Conservation (phyloP, 2,113 vertebrate species). For the Oreochromis niloticus region DNA sequence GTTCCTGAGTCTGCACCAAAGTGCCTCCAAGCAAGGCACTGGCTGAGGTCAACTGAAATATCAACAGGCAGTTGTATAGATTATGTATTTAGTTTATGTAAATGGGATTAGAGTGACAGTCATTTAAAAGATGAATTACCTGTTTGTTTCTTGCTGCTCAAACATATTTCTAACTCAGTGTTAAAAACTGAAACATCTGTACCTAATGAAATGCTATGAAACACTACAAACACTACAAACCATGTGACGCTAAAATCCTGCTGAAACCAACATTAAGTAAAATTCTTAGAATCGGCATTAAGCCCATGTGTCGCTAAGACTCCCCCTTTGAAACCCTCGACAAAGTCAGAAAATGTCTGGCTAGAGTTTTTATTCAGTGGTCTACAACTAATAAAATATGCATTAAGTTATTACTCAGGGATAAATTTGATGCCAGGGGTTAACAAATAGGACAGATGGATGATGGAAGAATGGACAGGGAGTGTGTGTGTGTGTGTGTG, state of each 20-base stretch:
- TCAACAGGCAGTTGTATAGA: background rate
- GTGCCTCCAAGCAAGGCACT: conserved; percentile 5
- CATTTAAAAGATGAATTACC: background rate
- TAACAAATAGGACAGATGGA: background rate
- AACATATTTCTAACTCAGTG: background rate
- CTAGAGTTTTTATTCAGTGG: background rate
- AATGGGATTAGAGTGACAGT: background rate
- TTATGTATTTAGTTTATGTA: background rate
- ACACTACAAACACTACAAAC: background rate
- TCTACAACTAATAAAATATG: background rate
- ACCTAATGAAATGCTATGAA: background rate
- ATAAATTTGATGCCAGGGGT: background rate
- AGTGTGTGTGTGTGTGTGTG: background rate
- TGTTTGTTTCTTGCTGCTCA: background rate
- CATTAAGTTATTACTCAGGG: background rate
- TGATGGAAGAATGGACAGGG: background rate
- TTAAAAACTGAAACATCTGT: background rate
- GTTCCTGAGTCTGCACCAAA: background rate
- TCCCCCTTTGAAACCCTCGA: background rate
- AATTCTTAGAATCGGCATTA: conserved; percentile 41
- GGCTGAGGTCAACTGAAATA: background rate
- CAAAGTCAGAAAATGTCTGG: background rate
- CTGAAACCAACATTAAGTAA: conserved; percentile 48
- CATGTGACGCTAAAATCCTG: conserved; percentile 30
- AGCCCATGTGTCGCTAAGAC: conserved; percentile 34